phyloP scores from a whole-genome alignment of 2,113 vertebrate genomes.

The Megaceryle maxima region DNA sequence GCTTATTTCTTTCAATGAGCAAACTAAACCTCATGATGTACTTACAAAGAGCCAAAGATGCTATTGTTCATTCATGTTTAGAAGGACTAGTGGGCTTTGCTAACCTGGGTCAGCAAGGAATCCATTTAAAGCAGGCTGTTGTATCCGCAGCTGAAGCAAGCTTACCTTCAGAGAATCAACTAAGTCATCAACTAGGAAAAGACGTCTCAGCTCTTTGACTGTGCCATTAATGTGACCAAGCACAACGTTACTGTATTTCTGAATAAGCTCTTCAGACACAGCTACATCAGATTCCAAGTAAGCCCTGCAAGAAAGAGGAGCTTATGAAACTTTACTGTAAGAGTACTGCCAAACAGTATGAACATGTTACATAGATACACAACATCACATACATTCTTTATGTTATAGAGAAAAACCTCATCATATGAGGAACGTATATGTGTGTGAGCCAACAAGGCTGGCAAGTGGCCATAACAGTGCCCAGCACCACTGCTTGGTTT shows the following conservation, averaged over 20 bases:
- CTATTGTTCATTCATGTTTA: neutral
- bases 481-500: neutral
- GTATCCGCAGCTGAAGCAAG: neutral
- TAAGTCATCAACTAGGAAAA: slow-evolving; percentile 96
- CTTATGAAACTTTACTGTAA: neutral
- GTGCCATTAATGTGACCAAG: slow-evolving; percentile 85
- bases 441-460: neutral
- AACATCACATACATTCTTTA: neutral
- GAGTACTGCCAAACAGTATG: neutral
- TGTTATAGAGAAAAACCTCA: neutral
- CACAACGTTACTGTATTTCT: slow-evolving; percentile 88
- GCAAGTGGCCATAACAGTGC: fast-evolving
- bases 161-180: slow-evolving; percentile 97
- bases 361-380: neutral
- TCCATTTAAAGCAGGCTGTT: neutral
- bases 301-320: slow-evolving; percentile 72
- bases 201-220: slow-evolving; percentile 85
- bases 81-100: neutral
- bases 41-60: neutral
- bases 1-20: neutral
- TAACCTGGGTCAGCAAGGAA: neutral
- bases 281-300: slow-evolving; percentile 89
- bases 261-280: slow-evolving; percentile 86
- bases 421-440: fast-evolving
- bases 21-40: neutral